phyloP scores from a whole-genome alignment of 1,140 invertebrate genomes.

The Nomia melanderi region DNA sequence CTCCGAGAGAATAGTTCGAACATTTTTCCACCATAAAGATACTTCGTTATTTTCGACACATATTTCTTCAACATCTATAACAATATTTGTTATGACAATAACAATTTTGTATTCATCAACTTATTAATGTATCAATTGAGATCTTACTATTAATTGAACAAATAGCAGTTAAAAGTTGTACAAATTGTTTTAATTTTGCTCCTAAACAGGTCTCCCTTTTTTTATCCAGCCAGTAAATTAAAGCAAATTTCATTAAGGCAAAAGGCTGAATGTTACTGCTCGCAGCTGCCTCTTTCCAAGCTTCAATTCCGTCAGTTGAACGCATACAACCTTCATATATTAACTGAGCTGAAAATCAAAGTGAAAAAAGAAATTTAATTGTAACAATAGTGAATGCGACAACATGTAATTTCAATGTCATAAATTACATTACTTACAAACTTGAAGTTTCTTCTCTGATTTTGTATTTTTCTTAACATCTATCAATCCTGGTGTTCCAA shows the following conservation, averaged over 20 bases:
- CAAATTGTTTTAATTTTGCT: conserved; percentile 79
- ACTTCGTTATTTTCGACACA: conserved; percentile 84
- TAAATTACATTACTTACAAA: conserved; percentile 69
- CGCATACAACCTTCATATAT: conserved; percentile 84
- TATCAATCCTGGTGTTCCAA: conserved; percentile 75
- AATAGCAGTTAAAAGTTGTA: conserved; percentile 78
- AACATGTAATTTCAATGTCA: not conserved
- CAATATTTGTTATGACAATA: not conserved
- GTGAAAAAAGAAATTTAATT: not conserved
- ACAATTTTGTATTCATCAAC: not conserved
- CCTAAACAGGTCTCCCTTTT: conserved; percentile 72
- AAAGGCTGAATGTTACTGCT: conserved; percentile 82
- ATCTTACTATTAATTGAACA: conserved; percentile 76
- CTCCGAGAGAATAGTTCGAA: conserved; percentile 86
- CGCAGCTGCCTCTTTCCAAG: conserved; percentile 80
- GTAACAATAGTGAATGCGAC: not conserved
- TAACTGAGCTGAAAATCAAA: conserved; percentile 79
- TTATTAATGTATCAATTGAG: not conserved
- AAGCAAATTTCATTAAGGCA: conserved; percentile 84
- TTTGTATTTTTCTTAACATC: conserved; percentile 68
- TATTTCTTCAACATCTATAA: conserved; percentile 75
- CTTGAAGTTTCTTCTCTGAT: conserved; percentile 71
- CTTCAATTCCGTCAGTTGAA: conserved; percentile 77
- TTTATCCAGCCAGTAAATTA: conserved; percentile 85
- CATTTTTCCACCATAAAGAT: conserved; percentile 88